Conservation (phyloP, 2,113 vertebrate genomes). For the Gallinago paraguaiae region DNA sequence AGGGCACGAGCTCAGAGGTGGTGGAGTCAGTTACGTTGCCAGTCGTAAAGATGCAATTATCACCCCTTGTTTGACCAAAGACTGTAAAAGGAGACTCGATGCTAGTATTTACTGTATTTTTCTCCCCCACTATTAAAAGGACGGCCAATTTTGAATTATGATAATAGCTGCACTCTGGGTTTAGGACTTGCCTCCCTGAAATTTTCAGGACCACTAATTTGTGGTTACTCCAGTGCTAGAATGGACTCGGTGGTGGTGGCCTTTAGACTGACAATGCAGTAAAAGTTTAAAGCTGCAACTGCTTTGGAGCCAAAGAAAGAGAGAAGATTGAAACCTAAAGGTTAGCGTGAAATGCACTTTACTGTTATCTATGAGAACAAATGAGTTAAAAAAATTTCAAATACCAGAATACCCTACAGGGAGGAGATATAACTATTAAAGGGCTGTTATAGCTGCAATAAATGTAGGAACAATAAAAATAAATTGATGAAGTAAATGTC, state of each 20-base stretch:
- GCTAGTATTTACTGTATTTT: conserved; percentile 64
- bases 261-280: conserved; percentile 81
- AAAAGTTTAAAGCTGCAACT: conserved; percentile 84
- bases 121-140: conserved; percentile 61
- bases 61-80: conserved; percentile 55
- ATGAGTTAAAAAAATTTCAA: conserved; percentile 91
- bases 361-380: conserved; percentile 88
- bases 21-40: conserved; percentile 39
- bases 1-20: conserved; percentile 40
- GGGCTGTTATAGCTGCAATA: conserved; percentile 88
- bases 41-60: conserved; percentile 76
- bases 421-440: conserved; percentile 91
- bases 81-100: conserved; percentile 58
- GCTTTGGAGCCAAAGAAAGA: conserved; percentile 79
- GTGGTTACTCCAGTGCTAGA: conserved; percentile 77
- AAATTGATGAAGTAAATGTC: conserved; percentile 91
- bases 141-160: conserved; percentile 74
- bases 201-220: conserved; percentile 84
- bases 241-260: conserved; percentile 78
- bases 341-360: conserved; percentile 87
- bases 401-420: conserved; percentile 90
- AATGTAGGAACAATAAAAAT: conserved; percentile 90
- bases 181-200: conserved; percentile 77
- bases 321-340: conserved; percentile 86
- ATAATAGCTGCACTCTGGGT: conserved; percentile 62